Evolutionary conservation across 2,113 vertebrate species (phyloP).

Genomic region (Beaufortia kweichowensis): DNA sequence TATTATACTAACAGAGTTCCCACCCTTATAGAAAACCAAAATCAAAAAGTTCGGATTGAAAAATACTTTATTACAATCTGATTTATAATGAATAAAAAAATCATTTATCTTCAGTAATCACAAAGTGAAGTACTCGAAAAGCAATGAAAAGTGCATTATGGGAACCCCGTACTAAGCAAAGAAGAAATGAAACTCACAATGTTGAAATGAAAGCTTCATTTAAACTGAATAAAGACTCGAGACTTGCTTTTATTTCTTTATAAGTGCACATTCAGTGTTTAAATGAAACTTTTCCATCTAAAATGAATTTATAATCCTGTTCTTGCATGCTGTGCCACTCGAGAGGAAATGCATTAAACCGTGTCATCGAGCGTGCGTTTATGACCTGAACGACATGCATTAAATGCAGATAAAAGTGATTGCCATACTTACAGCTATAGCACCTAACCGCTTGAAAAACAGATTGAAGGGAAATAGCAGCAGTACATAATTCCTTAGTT

Average conservation of each 20-base stretch:
- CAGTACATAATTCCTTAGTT: conserved; percentile 1
- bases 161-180: conserved; percentile 8
- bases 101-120: no score
- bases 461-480: conserved; percentile 21
- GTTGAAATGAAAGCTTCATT: conserved; percentile 9
- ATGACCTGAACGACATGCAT: conserved; percentile 41
- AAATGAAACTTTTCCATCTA: conserved; percentile 4
- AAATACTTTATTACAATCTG: no score
- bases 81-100: no score
- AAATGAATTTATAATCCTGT: not conserved
- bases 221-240: not conserved
- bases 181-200: not conserved
- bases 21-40: not conserved
- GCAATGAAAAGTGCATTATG: not conserved
- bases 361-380: conserved; percentile 9
- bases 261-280: conserved; percentile 8
- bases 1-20: not conserved
- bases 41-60: not conserved
- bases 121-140: no score
- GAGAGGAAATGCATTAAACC: conserved; percentile 5
- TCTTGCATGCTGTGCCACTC: conserved; percentile 4
- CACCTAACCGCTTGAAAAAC: conserved; percentile 33
- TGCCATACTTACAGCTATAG: conserved; percentile 49
- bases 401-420: conserved; percentile 12
- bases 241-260: not conserved